A percentile compares a stretch with the other conserved stretches of the same genome.
Evolutionary conservation across 2,888 invertebrate species (phyloP).

Genomic region (Desoria tigrina): DNA sequence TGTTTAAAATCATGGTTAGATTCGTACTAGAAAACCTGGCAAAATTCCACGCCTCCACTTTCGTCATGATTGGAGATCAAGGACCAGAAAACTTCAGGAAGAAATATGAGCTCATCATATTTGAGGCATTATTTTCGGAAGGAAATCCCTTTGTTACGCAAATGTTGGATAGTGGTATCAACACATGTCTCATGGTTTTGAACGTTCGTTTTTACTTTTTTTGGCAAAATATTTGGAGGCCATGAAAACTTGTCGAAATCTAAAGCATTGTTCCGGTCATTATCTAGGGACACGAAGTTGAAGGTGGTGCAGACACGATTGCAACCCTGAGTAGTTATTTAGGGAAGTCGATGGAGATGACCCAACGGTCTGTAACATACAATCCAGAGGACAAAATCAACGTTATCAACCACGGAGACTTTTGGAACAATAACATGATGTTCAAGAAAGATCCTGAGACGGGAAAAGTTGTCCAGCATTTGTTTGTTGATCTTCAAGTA

Average conservation of each 20-base stretch:
- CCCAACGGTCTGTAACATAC: background rate
- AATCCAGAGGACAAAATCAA: slow-evolving; percentile 13
- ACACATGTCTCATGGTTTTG: slow-evolving; percentile 20
- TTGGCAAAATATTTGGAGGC: too few species aligned
- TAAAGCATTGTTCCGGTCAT: too few species aligned
- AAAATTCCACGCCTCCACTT: slow-evolving; percentile 33
- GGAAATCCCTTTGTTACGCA: background rate
- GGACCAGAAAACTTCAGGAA: slow-evolving; percentile 25
- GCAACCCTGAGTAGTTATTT: background rate
- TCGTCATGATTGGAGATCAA: slow-evolving; percentile 25
- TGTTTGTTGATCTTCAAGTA: slow-evolving; percentile 24
- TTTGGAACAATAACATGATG: slow-evolving; percentile 32
- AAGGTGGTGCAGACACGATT: slow-evolving; percentile 24
- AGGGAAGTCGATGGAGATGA: background rate
- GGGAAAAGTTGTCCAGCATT: slow-evolving; percentile 12
- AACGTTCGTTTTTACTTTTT: slow-evolving; percentile 29
- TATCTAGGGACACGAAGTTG: background rate
- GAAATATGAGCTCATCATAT: slow-evolving; percentile 18
- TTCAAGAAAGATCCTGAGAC: slow-evolving; percentile 15
- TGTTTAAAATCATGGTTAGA: too few species aligned
- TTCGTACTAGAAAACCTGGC: slow-evolving; percentile 32
- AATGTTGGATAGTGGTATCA: slow-evolving; percentile 7
- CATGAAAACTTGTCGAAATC: too few species aligned
- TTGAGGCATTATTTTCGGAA: slow-evolving; percentile 17
- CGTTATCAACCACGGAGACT: slow-evolving; percentile 36